These are phyloP conservation scores for Hapalemur alaotrensis DNA, from an alignment of 2,797 vertebrate species.

Conservation along the genomic window DNA sequence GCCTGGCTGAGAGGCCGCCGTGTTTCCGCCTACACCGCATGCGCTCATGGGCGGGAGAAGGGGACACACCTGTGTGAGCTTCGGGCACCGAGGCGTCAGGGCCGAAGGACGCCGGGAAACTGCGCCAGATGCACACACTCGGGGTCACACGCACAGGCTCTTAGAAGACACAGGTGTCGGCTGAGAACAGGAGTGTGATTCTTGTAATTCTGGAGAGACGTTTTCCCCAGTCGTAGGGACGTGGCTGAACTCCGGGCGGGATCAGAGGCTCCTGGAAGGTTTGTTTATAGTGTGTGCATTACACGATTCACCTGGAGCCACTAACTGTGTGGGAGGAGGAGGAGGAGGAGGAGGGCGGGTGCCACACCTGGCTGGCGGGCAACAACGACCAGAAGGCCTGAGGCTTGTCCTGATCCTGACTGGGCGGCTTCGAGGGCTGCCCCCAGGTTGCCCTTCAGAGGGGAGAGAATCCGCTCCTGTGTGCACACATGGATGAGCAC, in stretches of 20 bases:
- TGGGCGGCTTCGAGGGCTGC: accelerated
- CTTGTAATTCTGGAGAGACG: background rate
- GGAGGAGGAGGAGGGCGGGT: accelerated
- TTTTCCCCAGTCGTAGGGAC: accelerated
- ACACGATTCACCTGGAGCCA: background rate
- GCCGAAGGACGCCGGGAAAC: too few relatives aligned
- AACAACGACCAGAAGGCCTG: accelerated
- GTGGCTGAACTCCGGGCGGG: accelerated
- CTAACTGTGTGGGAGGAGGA: accelerated
- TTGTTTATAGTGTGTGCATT: background rate
- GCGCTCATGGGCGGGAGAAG: accelerated
- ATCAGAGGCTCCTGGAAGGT: background rate
- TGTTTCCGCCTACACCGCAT: accelerated
- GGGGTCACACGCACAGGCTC: background rate
- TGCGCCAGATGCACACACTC: accelerated
- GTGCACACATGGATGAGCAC: background rate
- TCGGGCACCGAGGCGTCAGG: accelerated
- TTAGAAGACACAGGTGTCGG: background rate
- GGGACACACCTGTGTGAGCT: accelerated
- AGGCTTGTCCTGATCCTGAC: accelerated
- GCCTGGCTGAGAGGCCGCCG: accelerated
- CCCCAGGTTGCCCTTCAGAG: accelerated
- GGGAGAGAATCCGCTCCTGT: accelerated
- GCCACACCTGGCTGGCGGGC: accelerated
- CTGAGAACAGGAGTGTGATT: background rate